phyloP scores from a whole-genome alignment of 2,113 vertebrate species.

The Misgurnus mizolepis region DNA sequence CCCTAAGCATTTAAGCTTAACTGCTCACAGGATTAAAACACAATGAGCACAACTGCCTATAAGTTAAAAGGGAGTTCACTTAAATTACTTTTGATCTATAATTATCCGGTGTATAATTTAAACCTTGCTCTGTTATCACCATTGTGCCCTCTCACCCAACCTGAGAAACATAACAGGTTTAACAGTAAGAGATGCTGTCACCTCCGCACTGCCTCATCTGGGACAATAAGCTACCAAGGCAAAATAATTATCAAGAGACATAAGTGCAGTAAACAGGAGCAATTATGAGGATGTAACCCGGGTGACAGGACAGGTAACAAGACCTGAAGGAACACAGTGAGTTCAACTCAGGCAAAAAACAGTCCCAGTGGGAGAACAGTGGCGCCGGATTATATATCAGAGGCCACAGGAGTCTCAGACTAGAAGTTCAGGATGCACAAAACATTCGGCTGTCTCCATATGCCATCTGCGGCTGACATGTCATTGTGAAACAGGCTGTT shows the following conservation, averaged over 20 bases:
- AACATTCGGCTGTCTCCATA: neutral
- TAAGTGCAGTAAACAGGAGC: conserved; percentile 44
- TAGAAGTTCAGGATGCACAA: neutral
- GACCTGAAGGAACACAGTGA: conserved; percentile 35
- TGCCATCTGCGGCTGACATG: neutral
- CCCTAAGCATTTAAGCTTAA: neutral
- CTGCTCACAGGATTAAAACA: neutral
- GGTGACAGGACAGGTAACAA: conserved; percentile 44
- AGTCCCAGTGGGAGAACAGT: neutral
- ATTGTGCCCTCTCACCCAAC: neutral
- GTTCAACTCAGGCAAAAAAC: neutral
- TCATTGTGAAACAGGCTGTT: too few relatives aligned
- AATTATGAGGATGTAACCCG: conserved; percentile 44
- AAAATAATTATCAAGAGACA: conserved; percentile 43
- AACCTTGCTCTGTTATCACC: neutral
- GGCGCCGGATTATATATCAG: neutral
- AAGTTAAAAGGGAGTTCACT: conserved; percentile 1
- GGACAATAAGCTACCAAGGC: conserved; percentile 23
- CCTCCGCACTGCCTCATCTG: neutral
- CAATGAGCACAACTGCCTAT: neutral
- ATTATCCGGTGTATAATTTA: neutral
- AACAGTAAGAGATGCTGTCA: neutral
- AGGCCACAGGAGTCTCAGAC: neutral
- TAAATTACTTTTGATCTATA: conserved; percentile 4
- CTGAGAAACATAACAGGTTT: conserved; percentile 38